Percentiles rank a stretch among this genome's conserved stretches.
These are phyloP conservation scores for Charadrius vociferus DNA, from an alignment of 2,113 vertebrate genomes.

Conservation along the genomic window DNA sequence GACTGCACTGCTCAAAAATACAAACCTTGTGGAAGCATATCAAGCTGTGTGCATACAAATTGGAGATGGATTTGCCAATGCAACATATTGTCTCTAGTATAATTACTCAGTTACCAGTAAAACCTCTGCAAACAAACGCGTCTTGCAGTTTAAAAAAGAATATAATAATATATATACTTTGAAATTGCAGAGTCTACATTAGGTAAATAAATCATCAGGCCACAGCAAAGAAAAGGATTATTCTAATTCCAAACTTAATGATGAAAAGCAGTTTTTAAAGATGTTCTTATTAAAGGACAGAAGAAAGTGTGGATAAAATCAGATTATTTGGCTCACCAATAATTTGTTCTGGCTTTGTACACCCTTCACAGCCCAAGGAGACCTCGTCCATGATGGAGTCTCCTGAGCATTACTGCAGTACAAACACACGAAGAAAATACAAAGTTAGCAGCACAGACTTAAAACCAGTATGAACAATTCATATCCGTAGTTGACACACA, in stretches of 20 bases:
- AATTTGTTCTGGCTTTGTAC: neutral
- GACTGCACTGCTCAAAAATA: neutral
- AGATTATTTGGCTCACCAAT: neutral
- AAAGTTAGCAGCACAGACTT: neutral
- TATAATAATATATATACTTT: neutral
- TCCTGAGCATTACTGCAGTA: neutral
- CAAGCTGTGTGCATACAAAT: neutral
- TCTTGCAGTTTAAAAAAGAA: neutral
- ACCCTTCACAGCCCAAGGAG: neutral
- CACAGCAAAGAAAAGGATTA: neutral
- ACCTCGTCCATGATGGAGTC: neutral
- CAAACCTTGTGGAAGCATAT: neutral
- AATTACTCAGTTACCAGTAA: neutral
- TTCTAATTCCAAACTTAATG: neutral
- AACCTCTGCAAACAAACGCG: slow-evolving; percentile 23
- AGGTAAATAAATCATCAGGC: neutral
- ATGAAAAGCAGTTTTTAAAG: neutral
- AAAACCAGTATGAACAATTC: neutral
- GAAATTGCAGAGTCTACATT: neutral
- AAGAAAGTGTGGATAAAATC: neutral
- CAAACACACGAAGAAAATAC: neutral
- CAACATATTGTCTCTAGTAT: neutral
- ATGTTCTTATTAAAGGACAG: neutral
- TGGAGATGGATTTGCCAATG: neutral
- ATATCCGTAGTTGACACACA: neutral